Conservation (phyloP, 2,797 vertebrate genomes). For the Rhynchotus rufescens region DNA sequence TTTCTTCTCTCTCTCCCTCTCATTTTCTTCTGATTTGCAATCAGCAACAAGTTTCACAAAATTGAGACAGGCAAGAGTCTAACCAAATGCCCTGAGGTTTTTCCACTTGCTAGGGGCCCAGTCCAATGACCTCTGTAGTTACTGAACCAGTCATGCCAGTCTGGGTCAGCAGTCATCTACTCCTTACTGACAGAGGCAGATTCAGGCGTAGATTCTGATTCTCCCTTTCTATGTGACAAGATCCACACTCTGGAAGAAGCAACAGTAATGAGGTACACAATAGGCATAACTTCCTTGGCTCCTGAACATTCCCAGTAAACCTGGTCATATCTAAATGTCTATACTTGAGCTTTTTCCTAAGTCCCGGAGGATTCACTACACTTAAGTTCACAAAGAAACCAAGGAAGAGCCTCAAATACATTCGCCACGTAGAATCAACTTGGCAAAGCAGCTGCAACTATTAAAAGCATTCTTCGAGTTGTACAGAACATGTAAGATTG, state of each 20-base stretch:
- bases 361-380: background rate
- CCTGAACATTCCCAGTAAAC: background rate
- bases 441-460: background rate
- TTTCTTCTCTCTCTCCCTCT: background rate
- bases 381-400: background rate
- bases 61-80: background rate
- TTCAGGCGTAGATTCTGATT: background rate
- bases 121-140: background rate
- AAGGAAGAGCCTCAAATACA: background rate
- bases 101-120: background rate
- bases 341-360: background rate
- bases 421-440: background rate
- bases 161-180: background rate
- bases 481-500: fast-evolving
- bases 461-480: background rate
- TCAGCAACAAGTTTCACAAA: background rate
- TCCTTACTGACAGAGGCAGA: background rate
- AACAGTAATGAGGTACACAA: background rate
- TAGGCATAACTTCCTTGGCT: background rate
- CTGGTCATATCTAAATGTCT: background rate
- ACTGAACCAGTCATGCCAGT: background rate
- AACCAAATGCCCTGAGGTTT: background rate
- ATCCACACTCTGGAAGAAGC: background rate
- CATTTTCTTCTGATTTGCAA: background rate
- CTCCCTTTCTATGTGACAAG: background rate